Evolutionary conservation across 2,113 vertebrate species (phyloP).

Genomic region (Ciconia maguari): DNA sequence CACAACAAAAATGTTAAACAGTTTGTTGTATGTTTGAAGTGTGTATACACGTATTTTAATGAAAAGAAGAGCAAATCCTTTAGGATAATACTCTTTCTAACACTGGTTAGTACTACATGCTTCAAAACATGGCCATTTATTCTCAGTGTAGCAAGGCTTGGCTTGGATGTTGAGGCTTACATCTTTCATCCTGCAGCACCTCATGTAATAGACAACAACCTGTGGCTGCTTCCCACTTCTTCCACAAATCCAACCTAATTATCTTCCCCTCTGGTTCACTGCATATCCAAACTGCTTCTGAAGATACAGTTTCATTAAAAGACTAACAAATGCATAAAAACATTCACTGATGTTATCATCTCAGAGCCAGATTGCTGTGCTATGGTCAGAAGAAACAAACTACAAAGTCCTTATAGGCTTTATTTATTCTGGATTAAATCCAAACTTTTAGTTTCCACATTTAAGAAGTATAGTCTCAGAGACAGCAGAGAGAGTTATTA

Average conservation of each 20-base stretch:
- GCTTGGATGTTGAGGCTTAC: neutral
- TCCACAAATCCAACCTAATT: neutral
- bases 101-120: neutral
- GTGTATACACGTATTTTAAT: neutral
- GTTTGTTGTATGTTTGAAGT: neutral
- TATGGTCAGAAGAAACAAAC: neutral
- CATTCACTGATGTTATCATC: neutral
- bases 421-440: neutral
- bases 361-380: neutral
- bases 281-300: neutral
- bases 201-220: neutral
- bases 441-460: neutral
- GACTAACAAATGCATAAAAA: neutral
- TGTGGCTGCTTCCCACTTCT: neutral
- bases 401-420: neutral
- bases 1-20: neutral
- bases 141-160: neutral
- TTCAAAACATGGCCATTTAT: neutral
- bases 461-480: neutral
- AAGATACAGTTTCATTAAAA: neutral
- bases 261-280: neutral
- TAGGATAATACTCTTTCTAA: neutral
- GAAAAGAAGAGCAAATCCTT: neutral
- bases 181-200: neutral
- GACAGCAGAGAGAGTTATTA: neutral